Base-by-base conservation (phyloP, 2,888 invertebrate species). In the Parascotia fuliginaria region DNA sequence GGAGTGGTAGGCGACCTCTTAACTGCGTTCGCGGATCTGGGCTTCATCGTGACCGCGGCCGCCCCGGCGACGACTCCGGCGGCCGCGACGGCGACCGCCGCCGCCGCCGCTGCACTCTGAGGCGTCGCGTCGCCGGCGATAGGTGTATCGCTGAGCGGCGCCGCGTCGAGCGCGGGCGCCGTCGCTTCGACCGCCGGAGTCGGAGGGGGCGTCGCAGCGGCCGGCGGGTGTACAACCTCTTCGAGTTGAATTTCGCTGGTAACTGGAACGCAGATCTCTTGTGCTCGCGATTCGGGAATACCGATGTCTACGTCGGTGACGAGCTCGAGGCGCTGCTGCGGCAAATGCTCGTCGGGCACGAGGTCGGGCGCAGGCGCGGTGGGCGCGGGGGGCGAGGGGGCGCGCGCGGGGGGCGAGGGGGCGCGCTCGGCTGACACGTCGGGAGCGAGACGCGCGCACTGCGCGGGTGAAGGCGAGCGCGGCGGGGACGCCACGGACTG, bases 221-320 rank as follows among this genome's bases (percentile, higher is more conserved):
- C 76, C 57, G 57, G 73, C 75, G 73, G 72, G 43, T 72, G 79
- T 42, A 73, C 81, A 50, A 68, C 76, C 54, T 85, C 87, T 37
- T 87, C 87, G 19, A 73, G 73, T 19, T 75, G 77, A 36, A 89
- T 88, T 70, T 88, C 89, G 52, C 69, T 77, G 14, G 83, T 93
- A 79, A 77, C 92, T 65, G 80, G 92, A 69, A 81, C 88, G 85
- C 77, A 93, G 60, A 85, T 93, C 85, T 91, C 89, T 52, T 89
- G 89, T 42, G 90, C 90, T 34, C 83, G 81, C 19, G 84, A 87
- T 60, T 89, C 90, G 13, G 87, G 79, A 37, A 86, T 82, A 52
- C 84, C 87, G 34, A 86, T 84, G 56, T 89, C 89, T 47, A 89
- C 78, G 55, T 89, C 89, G 31, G 89, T 89, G 60, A 89, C 83